A percentile compares a stretch with the other conserved stretches of the same genome.
Conservation (phyloP, 2,113 vertebrate genomes). For the Thoracochromis brauschi region DNA sequence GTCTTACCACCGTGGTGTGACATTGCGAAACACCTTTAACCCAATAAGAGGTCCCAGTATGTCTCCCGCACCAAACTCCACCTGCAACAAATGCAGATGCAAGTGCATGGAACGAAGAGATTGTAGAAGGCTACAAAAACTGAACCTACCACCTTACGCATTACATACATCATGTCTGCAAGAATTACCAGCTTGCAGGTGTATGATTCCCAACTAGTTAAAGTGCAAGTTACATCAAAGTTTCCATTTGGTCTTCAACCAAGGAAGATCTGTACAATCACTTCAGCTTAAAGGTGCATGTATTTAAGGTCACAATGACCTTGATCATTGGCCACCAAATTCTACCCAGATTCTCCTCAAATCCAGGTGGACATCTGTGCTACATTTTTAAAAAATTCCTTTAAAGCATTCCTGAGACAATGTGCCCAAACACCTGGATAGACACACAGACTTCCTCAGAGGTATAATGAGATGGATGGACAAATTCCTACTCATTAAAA, state of each 20-base stretch:
- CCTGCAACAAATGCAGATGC: conserved; percentile 60
- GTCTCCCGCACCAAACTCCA: conserved; percentile 92
- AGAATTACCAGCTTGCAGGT: background rate
- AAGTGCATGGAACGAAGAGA: background rate
- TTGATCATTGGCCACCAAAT: background rate
- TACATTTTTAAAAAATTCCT: background rate
- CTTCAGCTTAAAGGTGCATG: background rate
- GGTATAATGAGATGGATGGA: background rate
- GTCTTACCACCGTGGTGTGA: conserved; percentile 86
- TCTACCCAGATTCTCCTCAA: background rate
- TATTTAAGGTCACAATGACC: background rate
- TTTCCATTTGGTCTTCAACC: background rate
- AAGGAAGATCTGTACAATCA: background rate
- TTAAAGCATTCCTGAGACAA: background rate
- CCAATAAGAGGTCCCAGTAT: conserved; percentile 89
- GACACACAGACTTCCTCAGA: background rate
- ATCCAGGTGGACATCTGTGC: background rate
- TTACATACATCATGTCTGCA: background rate
- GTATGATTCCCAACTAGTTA: background rate
- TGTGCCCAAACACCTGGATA: background rate
- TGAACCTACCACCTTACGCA: background rate
- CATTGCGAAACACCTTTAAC: conserved; percentile 89
- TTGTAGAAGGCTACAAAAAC: background rate
- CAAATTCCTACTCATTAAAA: background rate
- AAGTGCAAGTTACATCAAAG: background rate